Evolutionary conservation across 2,888 invertebrate genomes (phyloP), one percentile per base, ranked within the genome.

Genomic region (Lasioglossum zephyrum): DNA sequence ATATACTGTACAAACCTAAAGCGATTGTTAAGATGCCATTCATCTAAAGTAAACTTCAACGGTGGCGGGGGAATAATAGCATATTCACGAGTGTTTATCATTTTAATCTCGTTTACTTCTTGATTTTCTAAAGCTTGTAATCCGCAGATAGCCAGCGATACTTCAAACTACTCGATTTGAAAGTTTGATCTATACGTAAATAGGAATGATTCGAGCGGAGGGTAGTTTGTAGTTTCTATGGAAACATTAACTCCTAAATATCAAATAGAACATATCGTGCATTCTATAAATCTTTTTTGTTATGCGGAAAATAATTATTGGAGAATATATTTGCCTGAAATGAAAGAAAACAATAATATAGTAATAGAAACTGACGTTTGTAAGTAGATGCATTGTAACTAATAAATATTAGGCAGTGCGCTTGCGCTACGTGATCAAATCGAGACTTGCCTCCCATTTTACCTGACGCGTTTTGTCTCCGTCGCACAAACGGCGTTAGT

Each of bases 21-120:
- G 73, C 96, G 96, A 94, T 97, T 97, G 94, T 97, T 97, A 82
- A 97, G 95, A 91, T 96, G 96, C 98, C 98, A 98, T 95, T 98
- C 97, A 82, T 96, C 95, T 76, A 97, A 93, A 0, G 97, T 97
- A 93, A 97, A 98, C 85, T 95, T 95, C 44, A 95, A 93, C 5
- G 96, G 95, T 2, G 95, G 94, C 70, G 94, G 95, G 63, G 95
- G 95, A 82, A 95, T 92, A 2, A 95, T 93, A 1, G 95, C 94
- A 87, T 95, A 86, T 49, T 84, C 80, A 57, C 44, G 73, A 31
- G 88, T 84, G 36, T 80, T 82, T 39, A 89, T 18, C 88, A 91
- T 90, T 75, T 82, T 80, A 31, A 41, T 76, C 18, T 76, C 13
- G 5, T 47, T 41, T 77, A 13, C 26, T 69, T 22, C 22, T 39